Conservation (phyloP, 1,140 invertebrate species). For the Teleogryllus occipitalis region DNA sequence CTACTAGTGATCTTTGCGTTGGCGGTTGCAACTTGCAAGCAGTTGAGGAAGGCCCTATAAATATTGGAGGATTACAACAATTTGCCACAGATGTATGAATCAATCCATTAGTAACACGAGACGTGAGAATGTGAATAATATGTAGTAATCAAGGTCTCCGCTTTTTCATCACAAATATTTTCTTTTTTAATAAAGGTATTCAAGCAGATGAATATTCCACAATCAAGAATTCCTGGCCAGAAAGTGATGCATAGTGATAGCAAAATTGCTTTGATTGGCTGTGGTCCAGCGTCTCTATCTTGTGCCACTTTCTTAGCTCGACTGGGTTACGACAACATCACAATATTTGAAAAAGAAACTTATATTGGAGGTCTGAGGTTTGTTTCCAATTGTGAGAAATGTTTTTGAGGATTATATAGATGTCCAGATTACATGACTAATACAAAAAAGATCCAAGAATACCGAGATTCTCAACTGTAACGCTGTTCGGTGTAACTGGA, state of each 20-base stretch:
- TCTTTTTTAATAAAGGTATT: conserved; percentile 55
- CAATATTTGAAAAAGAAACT: conserved; percentile 83
- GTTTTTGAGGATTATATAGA: not conserved
- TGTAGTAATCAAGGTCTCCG: not conserved
- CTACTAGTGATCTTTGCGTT: conserved; percentile 95
- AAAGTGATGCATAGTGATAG: conserved; percentile 29
- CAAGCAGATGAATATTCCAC: conserved; percentile 85
- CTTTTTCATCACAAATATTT: not conserved
- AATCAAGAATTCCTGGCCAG: conserved; percentile 62
- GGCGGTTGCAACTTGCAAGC: conserved; percentile 95
- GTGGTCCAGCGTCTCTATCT: conserved; percentile 92
- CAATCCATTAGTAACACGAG: not conserved
- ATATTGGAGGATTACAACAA: conserved; percentile 96
- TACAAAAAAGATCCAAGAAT: not conserved
- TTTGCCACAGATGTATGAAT: conserved; percentile 81
- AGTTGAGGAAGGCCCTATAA: conserved; percentile 93
- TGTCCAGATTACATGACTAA: not conserved
- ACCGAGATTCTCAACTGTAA: no score
- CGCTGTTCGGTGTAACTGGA: no score
- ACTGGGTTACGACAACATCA: conserved; percentile 84
- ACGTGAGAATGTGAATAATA: not conserved
- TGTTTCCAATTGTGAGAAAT: conserved; percentile 10
- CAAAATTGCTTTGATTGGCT: conserved; percentile 78
- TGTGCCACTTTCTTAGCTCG: conserved; percentile 92
- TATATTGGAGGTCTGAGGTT: conserved; percentile 85